A percentile compares a stretch with the other conserved stretches of the same genome.
Evolutionary conservation across 2,113 vertebrate species (phyloP).

Genomic region (Phalacrocorax pelagicus): DNA sequence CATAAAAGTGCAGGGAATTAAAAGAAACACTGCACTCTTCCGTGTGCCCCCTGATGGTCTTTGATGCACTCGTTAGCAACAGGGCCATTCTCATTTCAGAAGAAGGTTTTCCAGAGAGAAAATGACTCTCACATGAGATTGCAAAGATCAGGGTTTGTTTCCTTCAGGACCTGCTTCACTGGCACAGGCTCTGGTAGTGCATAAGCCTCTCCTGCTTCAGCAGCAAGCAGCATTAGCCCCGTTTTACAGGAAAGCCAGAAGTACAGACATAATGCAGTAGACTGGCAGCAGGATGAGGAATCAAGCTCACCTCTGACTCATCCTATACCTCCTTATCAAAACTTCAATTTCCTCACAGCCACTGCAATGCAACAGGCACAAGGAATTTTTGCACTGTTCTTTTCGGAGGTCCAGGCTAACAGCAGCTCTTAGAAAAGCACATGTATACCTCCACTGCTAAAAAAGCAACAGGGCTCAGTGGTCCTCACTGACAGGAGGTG

Average conservation of each 20-base stretch:
- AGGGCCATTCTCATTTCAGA: not conserved
- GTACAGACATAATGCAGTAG: not conserved
- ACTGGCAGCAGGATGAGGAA: not conserved
- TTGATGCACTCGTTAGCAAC: not conserved
- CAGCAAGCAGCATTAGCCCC: not conserved
- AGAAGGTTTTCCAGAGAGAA: not conserved
- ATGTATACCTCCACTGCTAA: not conserved
- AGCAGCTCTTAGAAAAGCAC: not conserved
- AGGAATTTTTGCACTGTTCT: not conserved
- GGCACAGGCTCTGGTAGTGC: not conserved
- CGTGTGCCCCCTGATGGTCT: not conserved
- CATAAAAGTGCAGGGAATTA: not conserved
- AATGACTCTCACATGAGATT: not conserved
- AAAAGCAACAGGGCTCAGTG: not conserved
- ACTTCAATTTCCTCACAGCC: not conserved
- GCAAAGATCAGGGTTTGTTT: not conserved
- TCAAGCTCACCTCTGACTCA: not conserved
- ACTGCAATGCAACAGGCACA: not conserved
- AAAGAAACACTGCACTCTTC: not conserved
- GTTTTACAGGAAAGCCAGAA: not conserved
- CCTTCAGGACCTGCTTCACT: not conserved
- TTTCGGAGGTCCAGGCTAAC: not conserved
- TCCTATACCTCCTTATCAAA: not conserved
- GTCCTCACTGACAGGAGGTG: not conserved
- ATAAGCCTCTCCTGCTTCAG: not conserved